A percentile compares a stretch with the other conserved stretches of the same genome.
These are phyloP conservation scores for Anoura caudifer DNA, from an alignment of 2,113 vertebrate species.

Conservation along the genomic window DNA sequence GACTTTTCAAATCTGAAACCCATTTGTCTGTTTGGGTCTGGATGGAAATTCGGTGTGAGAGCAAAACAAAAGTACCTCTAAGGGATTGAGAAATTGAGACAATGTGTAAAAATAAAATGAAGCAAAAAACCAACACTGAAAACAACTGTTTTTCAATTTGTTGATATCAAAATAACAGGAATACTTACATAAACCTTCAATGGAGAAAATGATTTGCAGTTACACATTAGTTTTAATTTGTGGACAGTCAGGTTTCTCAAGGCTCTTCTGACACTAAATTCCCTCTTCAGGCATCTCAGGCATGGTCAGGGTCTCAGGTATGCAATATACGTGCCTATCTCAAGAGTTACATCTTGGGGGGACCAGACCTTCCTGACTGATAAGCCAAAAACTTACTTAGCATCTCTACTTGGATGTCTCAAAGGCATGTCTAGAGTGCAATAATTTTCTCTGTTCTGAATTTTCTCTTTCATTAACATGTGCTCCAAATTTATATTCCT, in stretches of 20 bases:
- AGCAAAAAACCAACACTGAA: not conserved
- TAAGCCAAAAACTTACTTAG: not conserved
- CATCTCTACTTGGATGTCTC: not conserved
- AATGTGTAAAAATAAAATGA: not conserved
- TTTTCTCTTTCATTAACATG: not conserved
- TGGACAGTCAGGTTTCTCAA: not conserved
- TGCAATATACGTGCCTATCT: not conserved
- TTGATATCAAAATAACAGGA: not conserved
- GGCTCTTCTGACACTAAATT: not conserved
- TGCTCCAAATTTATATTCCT: not conserved
- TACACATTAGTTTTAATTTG: not conserved
- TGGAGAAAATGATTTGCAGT: not conserved
- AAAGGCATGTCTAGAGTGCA: not conserved
- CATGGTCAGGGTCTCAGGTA: not conserved
- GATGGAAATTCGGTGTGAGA: conserved; percentile 7
- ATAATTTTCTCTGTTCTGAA: not conserved
- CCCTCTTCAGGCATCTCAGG: not conserved
- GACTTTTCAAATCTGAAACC: conserved; percentile 42
- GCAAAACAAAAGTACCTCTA: conserved; percentile 34
- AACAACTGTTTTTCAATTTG: not conserved
- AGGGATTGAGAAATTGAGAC: not conserved
- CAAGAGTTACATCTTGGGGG: not conserved
- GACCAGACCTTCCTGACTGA: not conserved
- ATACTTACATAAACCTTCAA: not conserved
- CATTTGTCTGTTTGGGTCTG: conserved; percentile 36